Evolutionary conservation across 2,113 vertebrate genomes (phyloP), one percentile per base, ranked within the genome.

Genomic region (Cyanoderma ruficeps): DNA sequence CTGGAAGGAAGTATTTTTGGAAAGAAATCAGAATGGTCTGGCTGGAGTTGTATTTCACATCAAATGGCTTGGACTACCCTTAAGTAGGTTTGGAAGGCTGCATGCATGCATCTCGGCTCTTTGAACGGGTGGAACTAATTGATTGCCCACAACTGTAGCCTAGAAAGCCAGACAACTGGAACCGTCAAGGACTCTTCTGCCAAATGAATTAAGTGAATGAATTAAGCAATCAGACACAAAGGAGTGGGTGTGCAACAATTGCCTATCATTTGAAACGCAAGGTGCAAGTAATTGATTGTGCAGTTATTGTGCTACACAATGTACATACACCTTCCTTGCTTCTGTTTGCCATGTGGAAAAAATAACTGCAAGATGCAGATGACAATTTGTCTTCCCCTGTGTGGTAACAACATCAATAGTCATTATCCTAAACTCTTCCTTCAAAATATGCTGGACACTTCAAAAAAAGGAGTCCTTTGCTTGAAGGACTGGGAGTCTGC

Each of bases 141-240:
- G 56, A 95, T 83, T 93, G 69, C 86, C 53, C 41, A 68, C 21
- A 90, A 86, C 83, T 71, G 57, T 84, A 93, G 79, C 88, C 57
- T 84, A 83, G 93, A 94, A 94, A 94, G 22, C 68, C 65, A 95
- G 88, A 94, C 88, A 93, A 72, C 76, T 92, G 80, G 64, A 96
- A 95, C 85, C 76, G 84, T 84, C 69, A 82, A 92, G 56, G 80
- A 87, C 65, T 92, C 72, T 90, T 96, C 72, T 93, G 80, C 88
- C 88, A 94, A 94, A 90, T 75, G 61, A 92, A 90, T 96, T 92
- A 96, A 94, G 90, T 69, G 87, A 96, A 96, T 84, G 41, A 96
- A 95, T 92, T 93, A 92, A 93, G 92, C 76, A 95, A 96, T 87
- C 92, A 96, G 67, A 75, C 64, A 87, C 83, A 93, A 96, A 93